Evolutionary conservation across 2,113 vertebrate species (phyloP).

Genomic region (Oryzias woworae): DNA sequence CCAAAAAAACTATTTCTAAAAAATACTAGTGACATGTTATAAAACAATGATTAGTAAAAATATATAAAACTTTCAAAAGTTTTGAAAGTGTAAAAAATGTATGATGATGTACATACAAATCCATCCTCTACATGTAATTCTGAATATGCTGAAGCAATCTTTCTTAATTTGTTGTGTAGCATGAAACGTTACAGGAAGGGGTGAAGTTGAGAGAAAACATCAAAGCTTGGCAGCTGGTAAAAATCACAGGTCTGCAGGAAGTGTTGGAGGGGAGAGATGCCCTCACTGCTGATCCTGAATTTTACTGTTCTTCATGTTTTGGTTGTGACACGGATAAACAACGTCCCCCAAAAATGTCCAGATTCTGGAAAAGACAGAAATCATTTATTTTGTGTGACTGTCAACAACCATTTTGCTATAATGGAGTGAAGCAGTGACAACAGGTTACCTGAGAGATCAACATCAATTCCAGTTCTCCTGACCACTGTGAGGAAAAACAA

Average conservation of each 20-base stretch:
- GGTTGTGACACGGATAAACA: neutral
- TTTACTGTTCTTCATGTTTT: constrained; percentile 34
- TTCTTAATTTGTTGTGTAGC: constrained; percentile 18
- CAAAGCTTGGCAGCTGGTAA: constrained; percentile 34
- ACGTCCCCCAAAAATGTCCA: neutral
- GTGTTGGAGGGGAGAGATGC: neutral
- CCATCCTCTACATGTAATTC: constrained; percentile 31
- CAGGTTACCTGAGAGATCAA: constrained; percentile 51
- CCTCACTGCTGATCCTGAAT: constrained; percentile 26
- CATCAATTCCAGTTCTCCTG: constrained; percentile 83
- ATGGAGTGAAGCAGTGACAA: neutral
- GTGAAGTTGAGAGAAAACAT: constrained; percentile 9
- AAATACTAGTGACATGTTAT: constrained; percentile 56
- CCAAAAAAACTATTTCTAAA: constrained; percentile 43
- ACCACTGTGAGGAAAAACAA: constrained; percentile 64
- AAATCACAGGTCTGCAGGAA: constrained; percentile 32
- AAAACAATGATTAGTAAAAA: constrained; percentile 77
- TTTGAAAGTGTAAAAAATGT: constrained; percentile 75
- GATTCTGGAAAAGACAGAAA: constrained; percentile 1
- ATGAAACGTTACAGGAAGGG: constrained; percentile 10
- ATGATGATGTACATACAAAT: constrained; percentile 39
- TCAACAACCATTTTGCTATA: neutral
- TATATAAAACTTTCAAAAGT: constrained; percentile 74
- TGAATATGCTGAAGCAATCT: constrained; percentile 26
- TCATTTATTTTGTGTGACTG: neutral